A percentile compares a stretch with the other conserved stretches of the same genome.
Evolutionary conservation across 1,140 invertebrate genomes (phyloP).

Genomic region (Tribolium castaneum): DNA sequence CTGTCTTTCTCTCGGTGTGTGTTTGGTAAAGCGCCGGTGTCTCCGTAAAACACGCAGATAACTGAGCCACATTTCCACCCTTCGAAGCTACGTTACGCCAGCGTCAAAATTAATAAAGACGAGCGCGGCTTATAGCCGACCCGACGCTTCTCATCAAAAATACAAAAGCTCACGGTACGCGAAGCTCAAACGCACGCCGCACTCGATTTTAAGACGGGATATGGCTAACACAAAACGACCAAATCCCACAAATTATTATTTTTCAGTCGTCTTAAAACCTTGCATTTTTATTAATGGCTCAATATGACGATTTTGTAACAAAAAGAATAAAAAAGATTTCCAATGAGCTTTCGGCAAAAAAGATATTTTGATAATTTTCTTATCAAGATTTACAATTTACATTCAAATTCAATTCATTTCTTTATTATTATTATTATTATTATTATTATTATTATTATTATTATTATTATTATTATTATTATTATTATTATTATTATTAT

Average conservation of each 20-base stretch:
- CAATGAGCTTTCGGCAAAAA: too few relatives aligned
- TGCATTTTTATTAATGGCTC: too few relatives aligned
- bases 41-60: constrained; percentile 54
- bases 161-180: neutral
- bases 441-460: too few relatives aligned
- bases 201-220: neutral
- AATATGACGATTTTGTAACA: too few relatives aligned
- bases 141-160: constrained; percentile 24
- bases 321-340: too few relatives aligned
- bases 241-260: neutral
- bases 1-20: constrained; percentile 38
- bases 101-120: constrained; percentile 43
- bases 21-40: constrained; percentile 37
- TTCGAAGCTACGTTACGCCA: constrained; percentile 9
- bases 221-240: neutral
- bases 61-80: constrained; percentile 44
- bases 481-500: too few relatives aligned
- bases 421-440: too few relatives aligned
- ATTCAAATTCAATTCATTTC: too few relatives aligned
- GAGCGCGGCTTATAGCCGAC: constrained; percentile 18
- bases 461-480: too few relatives aligned
- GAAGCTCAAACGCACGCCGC: neutral
- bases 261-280: too few relatives aligned
- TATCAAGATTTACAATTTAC: too few relatives aligned
- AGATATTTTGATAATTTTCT: too few relatives aligned